These are phyloP conservation scores for Octopus bimaculoides DNA, from an alignment of 1,140 invertebrate genomes.

Conservation along the genomic window DNA sequence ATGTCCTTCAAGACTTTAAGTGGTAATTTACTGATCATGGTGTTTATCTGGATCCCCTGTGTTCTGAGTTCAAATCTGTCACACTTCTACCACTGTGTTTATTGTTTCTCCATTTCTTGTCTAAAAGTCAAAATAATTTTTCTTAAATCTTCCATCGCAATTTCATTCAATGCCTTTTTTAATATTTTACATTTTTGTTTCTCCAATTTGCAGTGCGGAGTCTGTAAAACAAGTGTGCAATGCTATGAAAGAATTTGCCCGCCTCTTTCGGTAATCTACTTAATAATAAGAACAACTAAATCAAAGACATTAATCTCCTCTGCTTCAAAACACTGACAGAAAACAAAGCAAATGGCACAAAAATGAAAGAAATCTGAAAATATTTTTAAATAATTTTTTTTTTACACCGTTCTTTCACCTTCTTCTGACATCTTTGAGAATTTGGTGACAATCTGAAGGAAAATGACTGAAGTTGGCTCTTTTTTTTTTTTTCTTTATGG, in stretches of 20 bases:
- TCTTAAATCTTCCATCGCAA: not conserved
- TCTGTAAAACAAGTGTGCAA: constrained; percentile 69
- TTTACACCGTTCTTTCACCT: too few species aligned
- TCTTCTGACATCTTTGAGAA: too few species aligned
- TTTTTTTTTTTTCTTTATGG: too few species aligned
- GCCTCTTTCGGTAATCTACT: constrained; percentile 69
- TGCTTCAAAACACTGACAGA: too few species aligned
- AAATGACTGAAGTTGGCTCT: too few species aligned
- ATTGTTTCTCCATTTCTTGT: constrained; percentile 2
- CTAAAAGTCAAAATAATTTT: constrained; percentile 1
- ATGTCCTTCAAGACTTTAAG: not conserved
- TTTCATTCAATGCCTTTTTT: constrained; percentile 8
- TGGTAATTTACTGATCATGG: not conserved
- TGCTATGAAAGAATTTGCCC: constrained; percentile 72
- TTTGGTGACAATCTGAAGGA: too few species aligned
- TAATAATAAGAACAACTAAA: too few species aligned
- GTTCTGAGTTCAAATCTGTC: constrained; percentile 12
- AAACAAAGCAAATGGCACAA: too few species aligned
- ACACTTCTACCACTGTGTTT: not conserved
- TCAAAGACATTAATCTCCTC: too few species aligned
- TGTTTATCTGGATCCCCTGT: constrained; percentile 3
- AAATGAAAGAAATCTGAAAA: too few species aligned
- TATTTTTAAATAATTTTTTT: too few species aligned
- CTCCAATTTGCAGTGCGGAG: constrained; percentile 65
- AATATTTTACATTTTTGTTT: constrained; percentile 14